Evolutionary conservation across 2,797 vertebrate species (phyloP).

Genomic region (Masticophis lateralis): DNA sequence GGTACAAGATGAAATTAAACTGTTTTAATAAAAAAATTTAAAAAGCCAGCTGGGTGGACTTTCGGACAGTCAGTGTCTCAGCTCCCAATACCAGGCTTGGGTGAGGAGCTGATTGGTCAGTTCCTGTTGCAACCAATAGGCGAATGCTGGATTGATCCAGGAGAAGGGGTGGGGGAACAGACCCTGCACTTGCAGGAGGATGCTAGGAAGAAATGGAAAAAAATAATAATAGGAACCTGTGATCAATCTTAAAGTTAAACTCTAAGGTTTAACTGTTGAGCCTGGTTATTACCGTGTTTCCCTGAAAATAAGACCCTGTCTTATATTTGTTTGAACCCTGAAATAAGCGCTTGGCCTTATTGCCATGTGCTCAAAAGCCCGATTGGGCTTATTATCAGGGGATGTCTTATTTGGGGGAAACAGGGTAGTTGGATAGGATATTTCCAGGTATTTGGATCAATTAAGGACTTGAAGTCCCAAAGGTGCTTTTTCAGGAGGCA

Average conservation of each 20-base stretch:
- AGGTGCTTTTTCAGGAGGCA: background rate
- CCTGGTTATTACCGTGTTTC: background rate
- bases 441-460: background rate
- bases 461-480: background rate
- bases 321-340: too few species aligned
- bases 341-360: too few species aligned
- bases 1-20: slow-evolving; percentile 69
- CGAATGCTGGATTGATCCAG: background rate
- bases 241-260: background rate
- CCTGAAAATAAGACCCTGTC: too few species aligned
- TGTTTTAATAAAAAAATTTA: slow-evolving; percentile 3
- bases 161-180: background rate
- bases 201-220: background rate
- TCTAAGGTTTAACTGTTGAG: background rate
- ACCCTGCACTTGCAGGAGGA: background rate
- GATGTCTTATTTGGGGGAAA: too few species aligned
- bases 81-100: background rate
- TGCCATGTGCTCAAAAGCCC: too few species aligned
- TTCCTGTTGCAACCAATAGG: background rate
- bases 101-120: background rate
- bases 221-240: background rate
- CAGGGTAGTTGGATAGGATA: background rate
- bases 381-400: too few species aligned
- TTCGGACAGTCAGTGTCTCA: background rate
- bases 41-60: background rate